A percentile compares a stretch with the other conserved stretches of the same genome.
Conservation (phyloP, 2,888 invertebrate genomes). For the Cataglyphis altisquamis region DNA sequence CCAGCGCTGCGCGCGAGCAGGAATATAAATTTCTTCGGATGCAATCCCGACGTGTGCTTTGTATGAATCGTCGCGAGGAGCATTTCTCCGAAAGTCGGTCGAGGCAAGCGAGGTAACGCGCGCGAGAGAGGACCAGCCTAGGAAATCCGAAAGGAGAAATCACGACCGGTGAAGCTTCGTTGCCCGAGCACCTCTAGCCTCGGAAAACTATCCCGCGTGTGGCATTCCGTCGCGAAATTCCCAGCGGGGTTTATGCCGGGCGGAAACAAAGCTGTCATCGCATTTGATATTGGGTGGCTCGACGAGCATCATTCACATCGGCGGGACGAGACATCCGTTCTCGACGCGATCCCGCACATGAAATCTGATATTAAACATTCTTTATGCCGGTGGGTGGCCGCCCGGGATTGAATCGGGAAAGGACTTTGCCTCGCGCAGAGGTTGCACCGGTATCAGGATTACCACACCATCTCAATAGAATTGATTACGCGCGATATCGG, state of each 20-base stretch:
- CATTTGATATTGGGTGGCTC: slow-evolving; percentile 83
- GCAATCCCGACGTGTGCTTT: slow-evolving; percentile 40
- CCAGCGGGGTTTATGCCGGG: slow-evolving; percentile 82
- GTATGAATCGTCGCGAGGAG: slow-evolving; percentile 10
- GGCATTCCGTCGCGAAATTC: slow-evolving; percentile 77
- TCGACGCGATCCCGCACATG: slow-evolving; percentile 70
- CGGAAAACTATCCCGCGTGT: slow-evolving; percentile 46
- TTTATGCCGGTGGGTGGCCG: slow-evolving; percentile 67
- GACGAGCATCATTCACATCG: slow-evolving; percentile 60
- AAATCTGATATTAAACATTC: slow-evolving; percentile 84
- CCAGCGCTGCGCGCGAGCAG: background rate
- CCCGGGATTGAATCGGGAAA: slow-evolving; percentile 69
- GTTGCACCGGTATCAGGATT: slow-evolving; percentile 5
- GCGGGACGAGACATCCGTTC: slow-evolving; percentile 49
- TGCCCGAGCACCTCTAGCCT: background rate
- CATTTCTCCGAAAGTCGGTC: slow-evolving; percentile 12
- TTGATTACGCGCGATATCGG: slow-evolving; percentile 2
- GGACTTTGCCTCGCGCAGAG: slow-evolving; percentile 60
- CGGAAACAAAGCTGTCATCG: slow-evolving; percentile 84
- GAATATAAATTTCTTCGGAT: slow-evolving; percentile 45
- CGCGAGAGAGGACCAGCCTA: background rate
- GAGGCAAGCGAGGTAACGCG: background rate
- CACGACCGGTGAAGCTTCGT: slow-evolving; percentile 26
- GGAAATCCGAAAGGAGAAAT: slow-evolving; percentile 32
- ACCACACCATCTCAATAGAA: slow-evolving; percentile 4